Conservation (phyloP, 2,113 vertebrate species). For the Cyprinodon tularosa region DNA sequence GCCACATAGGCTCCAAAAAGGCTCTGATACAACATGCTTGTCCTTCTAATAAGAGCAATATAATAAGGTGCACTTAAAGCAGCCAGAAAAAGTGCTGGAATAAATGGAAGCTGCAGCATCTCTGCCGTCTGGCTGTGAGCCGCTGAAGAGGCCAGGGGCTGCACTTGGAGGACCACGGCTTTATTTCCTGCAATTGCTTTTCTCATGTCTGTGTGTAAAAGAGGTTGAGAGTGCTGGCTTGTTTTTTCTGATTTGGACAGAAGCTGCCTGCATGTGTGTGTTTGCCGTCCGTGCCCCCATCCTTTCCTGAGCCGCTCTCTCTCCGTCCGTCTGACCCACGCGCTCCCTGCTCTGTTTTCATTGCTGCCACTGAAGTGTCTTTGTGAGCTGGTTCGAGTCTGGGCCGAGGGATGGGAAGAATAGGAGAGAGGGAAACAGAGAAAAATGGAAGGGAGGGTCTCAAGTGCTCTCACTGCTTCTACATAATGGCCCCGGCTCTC, state of each 20-base stretch:
- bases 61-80: constrained; percentile 42
- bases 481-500: constrained; percentile 95
- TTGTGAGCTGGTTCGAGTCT: constrained; percentile 84
- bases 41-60: constrained; percentile 5
- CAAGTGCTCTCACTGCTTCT: constrained; percentile 91
- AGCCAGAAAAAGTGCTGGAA: constrained; percentile 2
- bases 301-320: constrained; percentile 9
- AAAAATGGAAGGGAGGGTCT: constrained; percentile 74
- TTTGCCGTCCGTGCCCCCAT: constrained; percentile 32
- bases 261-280: constrained; percentile 27
- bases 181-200: constrained; percentile 61
- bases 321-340: constrained; percentile 51
- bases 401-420: constrained; percentile 56
- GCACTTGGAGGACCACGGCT: constrained; percentile 40
- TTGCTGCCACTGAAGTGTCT: constrained; percentile 79
- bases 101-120: constrained; percentile 33
- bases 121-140: constrained; percentile 30
- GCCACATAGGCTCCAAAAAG: not conserved
- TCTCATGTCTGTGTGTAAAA: constrained; percentile 19
- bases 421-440: constrained; percentile 40
- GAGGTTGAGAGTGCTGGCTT: constrained; percentile 51
- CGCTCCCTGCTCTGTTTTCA: constrained; percentile 68
- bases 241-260: constrained; percentile 45
- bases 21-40: not conserved
- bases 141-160: constrained; percentile 48